Evolutionary conservation across 23 tunicate genomes (phyloP).

Genomic region (Botrylloides violaceus): DNA sequence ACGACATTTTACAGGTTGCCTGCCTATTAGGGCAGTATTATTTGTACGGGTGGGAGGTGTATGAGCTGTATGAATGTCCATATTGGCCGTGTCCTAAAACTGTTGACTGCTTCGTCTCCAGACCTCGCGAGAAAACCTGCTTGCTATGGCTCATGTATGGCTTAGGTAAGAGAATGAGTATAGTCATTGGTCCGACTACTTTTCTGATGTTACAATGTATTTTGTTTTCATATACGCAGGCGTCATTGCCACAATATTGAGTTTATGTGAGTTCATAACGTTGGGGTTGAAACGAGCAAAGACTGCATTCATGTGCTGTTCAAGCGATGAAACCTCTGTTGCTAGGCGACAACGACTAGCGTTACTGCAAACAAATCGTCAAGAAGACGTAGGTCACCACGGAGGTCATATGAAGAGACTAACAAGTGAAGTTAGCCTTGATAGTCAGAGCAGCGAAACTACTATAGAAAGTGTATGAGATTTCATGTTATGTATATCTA

Average conservation of each 20-base stretch:
- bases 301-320: slow-evolving; percentile 56
- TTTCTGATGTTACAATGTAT: neutral
- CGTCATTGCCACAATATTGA: slow-evolving; percentile 42
- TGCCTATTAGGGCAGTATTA: slow-evolving; percentile 70
- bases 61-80: slow-evolving; percentile 67
- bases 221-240: slow-evolving; percentile 52
- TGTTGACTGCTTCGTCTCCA: slow-evolving; percentile 75
- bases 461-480: slow-evolving; percentile 88
- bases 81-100: slow-evolving; percentile 61
- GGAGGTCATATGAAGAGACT: slow-evolving; percentile 11
- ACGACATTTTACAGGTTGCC: slow-evolving; percentile 51
- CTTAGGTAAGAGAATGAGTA: slow-evolving; percentile 44
- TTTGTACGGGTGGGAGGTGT: slow-evolving; percentile 62
- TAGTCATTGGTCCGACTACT: neutral
- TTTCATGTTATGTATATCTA: too few relatives aligned
- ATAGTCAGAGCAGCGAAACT: slow-evolving; percentile 82
- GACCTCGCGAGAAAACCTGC: slow-evolving; percentile 85
- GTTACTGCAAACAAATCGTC: neutral
- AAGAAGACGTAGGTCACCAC: slow-evolving; percentile 8
- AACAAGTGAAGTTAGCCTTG: slow-evolving; percentile 33
- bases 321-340: slow-evolving; percentile 34
- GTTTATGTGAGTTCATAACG: slow-evolving; percentile 74
- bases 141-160: slow-evolving; percentile 72
- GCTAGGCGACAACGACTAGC: slow-evolving; percentile 52
- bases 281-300: slow-evolving; percentile 66